Evolutionary conservation across 2,113 vertebrate species (phyloP).

Genomic region (Ciconia maguari): DNA sequence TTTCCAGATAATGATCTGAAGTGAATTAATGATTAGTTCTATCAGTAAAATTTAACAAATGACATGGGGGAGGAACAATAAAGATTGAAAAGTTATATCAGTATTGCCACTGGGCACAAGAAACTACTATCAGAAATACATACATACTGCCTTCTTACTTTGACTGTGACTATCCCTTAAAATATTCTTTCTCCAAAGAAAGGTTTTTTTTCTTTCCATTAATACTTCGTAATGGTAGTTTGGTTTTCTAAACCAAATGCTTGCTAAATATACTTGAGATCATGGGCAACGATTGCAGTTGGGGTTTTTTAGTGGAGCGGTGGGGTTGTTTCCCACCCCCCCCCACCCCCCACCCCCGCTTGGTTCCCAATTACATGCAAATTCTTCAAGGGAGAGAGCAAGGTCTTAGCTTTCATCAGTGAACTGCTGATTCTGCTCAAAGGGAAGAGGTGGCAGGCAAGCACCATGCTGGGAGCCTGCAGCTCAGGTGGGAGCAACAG

Average conservation of each 20-base stretch:
- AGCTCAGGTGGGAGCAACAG: background rate
- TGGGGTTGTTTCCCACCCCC: too few species aligned
- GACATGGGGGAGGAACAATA: background rate
- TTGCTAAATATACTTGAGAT: background rate
- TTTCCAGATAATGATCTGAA: background rate
- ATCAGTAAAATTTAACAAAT: background rate
- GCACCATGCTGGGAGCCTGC: background rate
- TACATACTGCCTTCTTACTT: background rate
- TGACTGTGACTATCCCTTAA: background rate
- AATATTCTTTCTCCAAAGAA: background rate
- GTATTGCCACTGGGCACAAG: background rate
- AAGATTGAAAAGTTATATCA: background rate
- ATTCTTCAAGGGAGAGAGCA: background rate
- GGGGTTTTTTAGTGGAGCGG: background rate
- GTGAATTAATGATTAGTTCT: background rate
- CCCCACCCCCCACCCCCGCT: too few species aligned
- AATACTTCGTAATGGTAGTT: background rate
- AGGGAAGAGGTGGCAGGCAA: background rate
- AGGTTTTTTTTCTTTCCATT: background rate
- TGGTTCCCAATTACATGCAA: background rate
- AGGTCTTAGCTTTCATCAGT: background rate
- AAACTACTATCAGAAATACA: background rate
- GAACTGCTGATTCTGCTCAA: background rate
- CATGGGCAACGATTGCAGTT: background rate
- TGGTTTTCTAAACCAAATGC: background rate